Conservation (phyloP, 37 sponge, comb jelly and placozoan genomes). For the Aplysina aerophoba region DNA sequence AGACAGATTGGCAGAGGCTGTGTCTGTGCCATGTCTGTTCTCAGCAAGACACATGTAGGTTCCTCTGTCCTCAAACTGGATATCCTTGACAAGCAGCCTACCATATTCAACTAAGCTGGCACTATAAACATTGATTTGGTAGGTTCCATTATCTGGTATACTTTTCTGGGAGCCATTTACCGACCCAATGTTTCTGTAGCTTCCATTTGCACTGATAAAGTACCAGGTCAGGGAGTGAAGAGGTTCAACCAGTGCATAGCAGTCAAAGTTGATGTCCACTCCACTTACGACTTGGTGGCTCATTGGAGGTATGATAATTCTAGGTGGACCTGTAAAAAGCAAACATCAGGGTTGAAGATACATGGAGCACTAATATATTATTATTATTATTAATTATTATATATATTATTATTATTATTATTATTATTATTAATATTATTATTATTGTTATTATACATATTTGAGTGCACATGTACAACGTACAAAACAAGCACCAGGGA, state of each 20-base stretch:
- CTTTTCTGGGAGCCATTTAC: not conserved
- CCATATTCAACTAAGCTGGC: not conserved
- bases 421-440: too few relatives aligned
- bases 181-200: not conserved
- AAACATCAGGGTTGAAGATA: too few relatives aligned
- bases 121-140: conserved; percentile 27
- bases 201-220: conserved; percentile 22
- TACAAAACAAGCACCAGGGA: too few relatives aligned
- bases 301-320: conserved; percentile 32
- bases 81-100: conserved; percentile 41
- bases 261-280: conserved; percentile 30
- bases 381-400: too few relatives aligned
- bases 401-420: too few relatives aligned
- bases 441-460: too few relatives aligned
- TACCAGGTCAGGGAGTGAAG: conserved; percentile 43
- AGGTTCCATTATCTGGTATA: conserved; percentile 10
- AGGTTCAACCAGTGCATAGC: conserved; percentile 51
- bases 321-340: conserved; percentile 49
- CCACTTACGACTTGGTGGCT: too few relatives aligned
- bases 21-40: conserved; percentile 35
- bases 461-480: too few relatives aligned
- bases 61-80: conserved; percentile 57
- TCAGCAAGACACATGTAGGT: conserved; percentile 54
- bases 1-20: conserved; percentile 46
- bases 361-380: too few relatives aligned